A percentile compares a stretch with the other conserved stretches of the same genome.
Conservation (phyloP, 2,888 invertebrate genomes). For the Drosophila austrosaltans region DNA sequence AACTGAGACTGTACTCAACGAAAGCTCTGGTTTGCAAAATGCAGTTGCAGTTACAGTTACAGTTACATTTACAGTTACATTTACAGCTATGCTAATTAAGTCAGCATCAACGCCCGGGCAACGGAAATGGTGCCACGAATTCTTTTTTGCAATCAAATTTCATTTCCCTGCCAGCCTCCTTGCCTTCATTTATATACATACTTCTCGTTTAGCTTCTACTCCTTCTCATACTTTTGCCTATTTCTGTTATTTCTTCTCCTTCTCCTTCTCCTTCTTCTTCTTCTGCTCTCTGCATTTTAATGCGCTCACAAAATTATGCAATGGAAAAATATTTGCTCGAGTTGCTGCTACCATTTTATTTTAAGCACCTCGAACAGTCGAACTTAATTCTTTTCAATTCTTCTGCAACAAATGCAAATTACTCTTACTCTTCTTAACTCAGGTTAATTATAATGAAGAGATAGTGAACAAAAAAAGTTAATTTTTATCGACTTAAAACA, state of each 20-base stretch:
- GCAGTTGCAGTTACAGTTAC: constrained; percentile 19
- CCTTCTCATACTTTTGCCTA: neutral
- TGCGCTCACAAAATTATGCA: constrained; percentile 65
- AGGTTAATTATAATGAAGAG: constrained; percentile 56
- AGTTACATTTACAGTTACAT: constrained; percentile 23
- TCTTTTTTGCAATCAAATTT: constrained; percentile 70
- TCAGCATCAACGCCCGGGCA: constrained; percentile 56
- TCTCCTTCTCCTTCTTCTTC: neutral
- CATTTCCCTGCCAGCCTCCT: constrained; percentile 46
- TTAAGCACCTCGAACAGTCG: constrained; percentile 11
- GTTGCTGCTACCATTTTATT: constrained; percentile 48
- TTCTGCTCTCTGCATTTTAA: constrained; percentile 48
- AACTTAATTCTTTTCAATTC: neutral
- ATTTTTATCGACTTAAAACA: constrained; percentile 28
- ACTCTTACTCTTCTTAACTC: constrained; percentile 29
- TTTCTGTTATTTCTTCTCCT: neutral
- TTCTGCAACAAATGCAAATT: constrained; percentile 12
- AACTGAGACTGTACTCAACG: neutral
- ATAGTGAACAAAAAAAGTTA: neutral
- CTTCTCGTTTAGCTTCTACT: neutral
- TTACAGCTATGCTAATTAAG: constrained; percentile 63
- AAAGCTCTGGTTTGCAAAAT: neutral
- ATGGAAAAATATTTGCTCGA: constrained; percentile 63
- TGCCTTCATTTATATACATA: neutral
- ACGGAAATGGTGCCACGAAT: constrained; percentile 67